Base-by-base conservation (phyloP, 64 coral and sea anemone genomes). In the Pachyseris speciosa region DNA sequence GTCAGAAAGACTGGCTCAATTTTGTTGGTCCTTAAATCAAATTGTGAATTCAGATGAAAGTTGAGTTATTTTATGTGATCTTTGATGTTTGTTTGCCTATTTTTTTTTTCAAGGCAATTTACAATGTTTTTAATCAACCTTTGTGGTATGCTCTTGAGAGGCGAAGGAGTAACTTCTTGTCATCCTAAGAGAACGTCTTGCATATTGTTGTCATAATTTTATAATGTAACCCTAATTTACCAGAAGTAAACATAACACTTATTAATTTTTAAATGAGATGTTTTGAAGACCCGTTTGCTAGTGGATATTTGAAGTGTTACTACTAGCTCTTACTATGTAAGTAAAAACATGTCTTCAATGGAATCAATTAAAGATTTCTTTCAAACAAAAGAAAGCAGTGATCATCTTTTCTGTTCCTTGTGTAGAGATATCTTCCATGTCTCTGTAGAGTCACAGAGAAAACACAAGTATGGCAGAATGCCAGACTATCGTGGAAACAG, bases 241-340 rank as follows among this genome's bases (percentile, higher is more conserved):
- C 52, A 0, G 17, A 57, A 43, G 2, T 37, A 37, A 37, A 37
- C 19, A n/a, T 36, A 37, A 71, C 38, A 22, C 36, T 44, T 26
- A 19, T 74, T 74, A 43, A 74, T 19, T 74, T 44, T 71, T 74
- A 20, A 74, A 45, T 45, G 43, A 44, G 40, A 47, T 74, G 70
- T 74, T 43, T 74, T n/a, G 20, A 43, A 44, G 15, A 33, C 16
- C 2, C 9, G 9, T 27, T n/a, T 42, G 38, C 37, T 26, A 44
- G 17, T 44, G 40, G 44, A 25, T 74, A 74, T 74, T 73, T 44
- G 42, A 73, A 42, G 11, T 24, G 27, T 74, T 74, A 40, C 20
- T 74, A 74, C 40, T 8, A 38, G 12, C 22, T 74, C 70, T 44
- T 74, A 74, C 70, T 44, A 44, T 74, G 38, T 74, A 44, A 22